Evolutionary conservation across 2,888 invertebrate genomes (phyloP).

Genomic region (Phymatocera aterrima): DNA sequence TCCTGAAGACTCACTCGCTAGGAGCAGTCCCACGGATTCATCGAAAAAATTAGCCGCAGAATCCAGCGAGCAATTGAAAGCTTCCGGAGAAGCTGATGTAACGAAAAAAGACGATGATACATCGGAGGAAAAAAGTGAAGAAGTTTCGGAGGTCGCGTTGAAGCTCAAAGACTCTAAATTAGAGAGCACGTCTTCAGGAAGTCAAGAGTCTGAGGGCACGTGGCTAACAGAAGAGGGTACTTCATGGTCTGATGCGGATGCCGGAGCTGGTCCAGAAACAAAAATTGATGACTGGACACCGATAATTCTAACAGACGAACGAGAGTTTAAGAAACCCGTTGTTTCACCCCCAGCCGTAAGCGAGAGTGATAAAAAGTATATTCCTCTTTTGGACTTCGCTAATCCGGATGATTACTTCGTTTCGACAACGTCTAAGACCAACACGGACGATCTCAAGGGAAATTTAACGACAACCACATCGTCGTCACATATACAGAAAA

Average conservation of each 20-base stretch:
- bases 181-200: not conserved
- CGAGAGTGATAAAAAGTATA: slow-evolving; percentile 59
- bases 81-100: not conserved
- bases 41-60: not conserved
- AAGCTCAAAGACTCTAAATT: not conserved
- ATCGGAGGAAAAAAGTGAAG: not conserved
- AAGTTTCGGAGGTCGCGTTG: not conserved
- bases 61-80: not conserved
- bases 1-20: not conserved
- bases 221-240: slow-evolving; percentile 61
- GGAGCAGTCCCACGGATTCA: not conserved
- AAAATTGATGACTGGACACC: slow-evolving; percentile 68
- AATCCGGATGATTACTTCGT: slow-evolving; percentile 48
- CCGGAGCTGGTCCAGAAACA: slow-evolving; percentile 54
- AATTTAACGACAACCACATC: slow-evolving; percentile 47
- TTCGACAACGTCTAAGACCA: not conserved
- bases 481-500: slow-evolving; percentile 65
- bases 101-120: not conserved
- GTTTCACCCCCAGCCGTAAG: not conserved
- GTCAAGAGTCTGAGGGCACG: slow-evolving; percentile 50
- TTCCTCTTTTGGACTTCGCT: slow-evolving; percentile 63
- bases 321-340: not conserved
- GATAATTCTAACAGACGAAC: slow-evolving; percentile 53
- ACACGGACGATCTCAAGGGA: not conserved
- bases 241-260: slow-evolving; percentile 53